Conservation (phyloP, 1,140 invertebrate species). For the Anoplophora glabripennis region DNA sequence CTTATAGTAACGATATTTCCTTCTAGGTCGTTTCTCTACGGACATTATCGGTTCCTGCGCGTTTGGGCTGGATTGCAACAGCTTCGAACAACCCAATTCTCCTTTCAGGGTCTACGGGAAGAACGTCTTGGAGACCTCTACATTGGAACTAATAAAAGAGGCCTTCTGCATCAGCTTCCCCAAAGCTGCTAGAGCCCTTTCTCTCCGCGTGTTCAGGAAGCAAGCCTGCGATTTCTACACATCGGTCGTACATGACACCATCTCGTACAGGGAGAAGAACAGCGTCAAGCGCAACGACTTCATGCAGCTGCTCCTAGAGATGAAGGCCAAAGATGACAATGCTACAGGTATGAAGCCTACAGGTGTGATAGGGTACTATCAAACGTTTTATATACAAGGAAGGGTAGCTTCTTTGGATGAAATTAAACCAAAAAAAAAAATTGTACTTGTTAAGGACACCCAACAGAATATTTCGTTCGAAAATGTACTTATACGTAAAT, state of each 20-base stretch:
- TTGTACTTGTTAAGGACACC: not conserved
- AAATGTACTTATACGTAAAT: too few species aligned
- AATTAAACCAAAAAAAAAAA: too few species aligned
- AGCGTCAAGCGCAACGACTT: constrained; percentile 8
- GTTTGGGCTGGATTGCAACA: constrained; percentile 54
- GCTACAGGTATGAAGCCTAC: too few species aligned
- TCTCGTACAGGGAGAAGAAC: constrained; percentile 31
- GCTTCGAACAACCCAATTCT: constrained; percentile 47
- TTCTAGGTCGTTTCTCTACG: constrained; percentile 57
- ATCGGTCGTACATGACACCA: constrained; percentile 20
- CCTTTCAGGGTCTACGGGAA: constrained; percentile 49
- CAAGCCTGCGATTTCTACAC: constrained; percentile 25
- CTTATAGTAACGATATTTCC: too few species aligned
- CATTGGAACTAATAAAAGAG: not conserved
- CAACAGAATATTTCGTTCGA: too few species aligned
- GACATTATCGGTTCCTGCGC: constrained; percentile 60
- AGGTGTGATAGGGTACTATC: not conserved
- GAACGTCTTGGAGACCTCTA: constrained; percentile 10
- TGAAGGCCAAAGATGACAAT: constrained; percentile 1
- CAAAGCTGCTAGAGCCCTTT: constrained; percentile 13
- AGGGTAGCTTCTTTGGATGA: too few species aligned
- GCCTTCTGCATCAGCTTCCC: not conserved
- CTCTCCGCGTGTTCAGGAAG: constrained; percentile 11
- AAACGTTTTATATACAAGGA: too few species aligned
- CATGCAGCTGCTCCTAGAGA: constrained; percentile 2